A percentile compares a stretch with the other conserved stretches of the same genome.
These are phyloP conservation scores for Caenorhabditis inopinata DNA, from an alignment of 1,140 invertebrate species.

Conservation along the genomic window DNA sequence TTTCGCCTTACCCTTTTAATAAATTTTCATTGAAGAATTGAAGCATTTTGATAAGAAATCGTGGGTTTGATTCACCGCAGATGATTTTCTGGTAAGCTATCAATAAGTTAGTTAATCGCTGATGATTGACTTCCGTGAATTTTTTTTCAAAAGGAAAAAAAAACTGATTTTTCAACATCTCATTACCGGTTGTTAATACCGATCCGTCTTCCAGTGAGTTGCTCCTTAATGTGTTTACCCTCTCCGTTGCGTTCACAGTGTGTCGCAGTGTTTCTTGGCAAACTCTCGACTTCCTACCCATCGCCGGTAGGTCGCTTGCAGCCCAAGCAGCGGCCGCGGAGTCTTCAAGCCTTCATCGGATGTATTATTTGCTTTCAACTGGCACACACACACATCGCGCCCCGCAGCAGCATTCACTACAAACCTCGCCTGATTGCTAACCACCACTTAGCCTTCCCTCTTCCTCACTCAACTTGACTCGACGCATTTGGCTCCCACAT, in stretches of 20 bases:
- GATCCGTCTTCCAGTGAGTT: constrained; percentile 9
- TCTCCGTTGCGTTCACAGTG: constrained; percentile 24
- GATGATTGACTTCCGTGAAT: no score
- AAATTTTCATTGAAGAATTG: no score
- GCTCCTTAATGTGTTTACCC: constrained; percentile 21
- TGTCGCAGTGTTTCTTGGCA: constrained; percentile 32
- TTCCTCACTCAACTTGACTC: constrained; percentile 10
- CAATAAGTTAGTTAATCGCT: no score
- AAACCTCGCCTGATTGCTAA: constrained; percentile 27
- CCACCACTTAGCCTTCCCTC: constrained; percentile 24
- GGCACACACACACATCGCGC: constrained; percentile 25
- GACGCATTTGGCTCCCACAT: constrained; percentile 24
- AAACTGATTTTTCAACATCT: background rate
- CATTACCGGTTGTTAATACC: constrained; percentile 30
- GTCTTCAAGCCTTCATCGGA: constrained; percentile 28
- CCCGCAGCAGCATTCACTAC: constrained; percentile 28
- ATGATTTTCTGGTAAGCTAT: no score
- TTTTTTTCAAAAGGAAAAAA: no score
- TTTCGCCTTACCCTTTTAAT: no score
- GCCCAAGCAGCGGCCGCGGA: background rate
- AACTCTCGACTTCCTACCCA: constrained; percentile 25
- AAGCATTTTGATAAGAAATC: no score
- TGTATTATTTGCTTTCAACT: constrained; percentile 27
- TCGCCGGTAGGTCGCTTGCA: constrained; percentile 21
- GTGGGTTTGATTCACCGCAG: no score